Conservation (phyloP, 2,888 invertebrate genomes). For the Agonopterix subpropinquella region DNA sequence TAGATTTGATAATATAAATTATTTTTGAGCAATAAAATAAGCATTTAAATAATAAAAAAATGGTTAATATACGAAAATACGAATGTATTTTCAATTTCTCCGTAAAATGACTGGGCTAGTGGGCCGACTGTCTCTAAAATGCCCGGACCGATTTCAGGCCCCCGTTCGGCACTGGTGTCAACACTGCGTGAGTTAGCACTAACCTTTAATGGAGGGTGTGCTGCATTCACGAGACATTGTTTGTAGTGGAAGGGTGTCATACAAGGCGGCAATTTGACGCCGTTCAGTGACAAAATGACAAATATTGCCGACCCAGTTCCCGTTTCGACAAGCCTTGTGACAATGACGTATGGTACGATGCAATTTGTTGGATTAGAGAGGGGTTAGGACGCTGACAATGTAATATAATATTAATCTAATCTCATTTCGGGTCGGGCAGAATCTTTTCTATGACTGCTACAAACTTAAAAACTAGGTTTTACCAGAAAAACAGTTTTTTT, state of each 20-base stretch:
- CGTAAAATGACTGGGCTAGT: too few species aligned
- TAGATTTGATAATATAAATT: too few species aligned
- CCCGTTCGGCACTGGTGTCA: background rate
- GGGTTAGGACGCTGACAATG: background rate
- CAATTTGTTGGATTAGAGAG: background rate
- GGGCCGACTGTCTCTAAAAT: too few species aligned
- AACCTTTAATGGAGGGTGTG: background rate
- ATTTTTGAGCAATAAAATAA: too few species aligned
- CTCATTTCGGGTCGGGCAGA: background rate
- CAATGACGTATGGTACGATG: constrained; percentile 6
- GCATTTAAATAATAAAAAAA: too few species aligned
- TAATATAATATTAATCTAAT: too few species aligned
- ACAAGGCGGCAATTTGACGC: constrained; percentile 43
- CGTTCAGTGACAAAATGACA: constrained; percentile 44
- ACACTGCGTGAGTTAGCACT: background rate
- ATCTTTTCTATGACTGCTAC: background rate
- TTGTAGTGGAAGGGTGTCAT: constrained; percentile 4
- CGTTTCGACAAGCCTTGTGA: constrained; percentile 10
- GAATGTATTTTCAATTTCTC: too few species aligned
- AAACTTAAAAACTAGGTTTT: too few species aligned
- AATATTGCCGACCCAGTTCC: constrained; percentile 46
- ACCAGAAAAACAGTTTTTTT: too few species aligned
- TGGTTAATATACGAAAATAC: too few species aligned
- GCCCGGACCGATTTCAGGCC: too few species aligned
- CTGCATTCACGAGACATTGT: background rate